phyloP scores from a whole-genome alignment of 1,140 invertebrate species.

The Melitaea cinxia region DNA sequence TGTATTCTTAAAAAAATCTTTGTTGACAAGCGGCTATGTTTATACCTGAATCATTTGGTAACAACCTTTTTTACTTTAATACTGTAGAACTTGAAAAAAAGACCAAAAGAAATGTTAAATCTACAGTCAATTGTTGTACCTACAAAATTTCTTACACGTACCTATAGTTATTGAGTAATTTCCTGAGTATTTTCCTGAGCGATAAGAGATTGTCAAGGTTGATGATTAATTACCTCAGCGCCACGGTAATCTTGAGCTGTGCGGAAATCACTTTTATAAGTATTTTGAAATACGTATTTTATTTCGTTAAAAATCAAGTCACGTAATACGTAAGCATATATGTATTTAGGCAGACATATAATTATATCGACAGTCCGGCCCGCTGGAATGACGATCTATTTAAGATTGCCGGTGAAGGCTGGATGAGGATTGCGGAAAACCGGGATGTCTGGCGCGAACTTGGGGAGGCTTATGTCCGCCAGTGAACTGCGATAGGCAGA shows the following conservation, averaged over 20 bases:
- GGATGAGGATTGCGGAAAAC: too few relatives aligned
- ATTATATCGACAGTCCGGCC: too few relatives aligned
- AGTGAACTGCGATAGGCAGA: too few relatives aligned
- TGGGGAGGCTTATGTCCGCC: too few relatives aligned
- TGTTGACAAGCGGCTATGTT: slow-evolving; percentile 1
- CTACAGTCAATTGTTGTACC: slow-evolving; percentile 6
- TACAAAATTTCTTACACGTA: slow-evolving; percentile 34
- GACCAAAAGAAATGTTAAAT: slow-evolving; percentile 10
- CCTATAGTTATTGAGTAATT: slow-evolving; percentile 47
- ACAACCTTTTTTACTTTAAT: background rate
- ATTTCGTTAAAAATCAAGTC: background rate
- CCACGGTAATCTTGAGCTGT: slow-evolving; percentile 44
- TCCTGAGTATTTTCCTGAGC: slow-evolving; percentile 59
- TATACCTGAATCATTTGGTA: background rate
- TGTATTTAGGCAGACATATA: too few relatives aligned
- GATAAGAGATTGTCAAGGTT: slow-evolving; percentile 64
- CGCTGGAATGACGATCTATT: too few relatives aligned
- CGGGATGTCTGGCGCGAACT: too few relatives aligned
- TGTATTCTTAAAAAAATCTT: slow-evolving; percentile 9
- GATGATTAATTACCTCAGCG: slow-evolving; percentile 54
- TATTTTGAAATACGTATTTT: slow-evolving; percentile 40
- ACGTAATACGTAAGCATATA: background rate
- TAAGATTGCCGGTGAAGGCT: too few relatives aligned
- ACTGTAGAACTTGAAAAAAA: background rate
- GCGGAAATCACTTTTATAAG: slow-evolving; percentile 50